Conservation (phyloP, 2,113 vertebrate species). For the Ptyas mucosa region DNA sequence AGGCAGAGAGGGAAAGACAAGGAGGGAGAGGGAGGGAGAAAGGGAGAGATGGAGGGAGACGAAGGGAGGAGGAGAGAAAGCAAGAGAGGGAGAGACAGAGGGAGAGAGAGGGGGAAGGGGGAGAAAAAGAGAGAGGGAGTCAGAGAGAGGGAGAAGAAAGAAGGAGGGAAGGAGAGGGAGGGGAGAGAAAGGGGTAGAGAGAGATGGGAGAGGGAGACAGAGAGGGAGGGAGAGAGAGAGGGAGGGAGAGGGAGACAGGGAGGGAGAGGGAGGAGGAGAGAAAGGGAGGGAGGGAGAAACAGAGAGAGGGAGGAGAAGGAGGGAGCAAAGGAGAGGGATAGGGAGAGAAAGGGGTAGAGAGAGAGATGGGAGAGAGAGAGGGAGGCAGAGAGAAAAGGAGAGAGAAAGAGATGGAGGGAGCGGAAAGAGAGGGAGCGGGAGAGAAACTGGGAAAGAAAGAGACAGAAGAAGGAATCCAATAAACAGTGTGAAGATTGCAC, state of each 20-base stretch:
- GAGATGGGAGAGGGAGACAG: neutral
- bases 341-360: too few species aligned
- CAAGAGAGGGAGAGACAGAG: neutral
- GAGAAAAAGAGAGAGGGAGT: constrained; percentile 31
- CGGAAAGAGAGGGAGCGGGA: neutral
- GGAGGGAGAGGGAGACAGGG: constrained; percentile 7
- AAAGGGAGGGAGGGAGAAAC: neutral
- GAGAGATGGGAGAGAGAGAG: constrained; percentile 2
- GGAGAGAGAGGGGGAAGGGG: too few species aligned
- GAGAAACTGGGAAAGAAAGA: constrained; percentile 44
- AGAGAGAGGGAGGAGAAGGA: neutral
- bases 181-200: too few species aligned
- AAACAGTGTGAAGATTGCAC: constrained; percentile 53
- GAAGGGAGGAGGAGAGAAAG: neutral
- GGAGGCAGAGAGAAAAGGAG: too few species aligned
- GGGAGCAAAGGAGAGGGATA: too few species aligned
- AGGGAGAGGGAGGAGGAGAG: neutral
- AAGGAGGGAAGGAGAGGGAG: neutral
- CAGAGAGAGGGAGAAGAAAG: too few species aligned
- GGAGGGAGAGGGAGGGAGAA: too few species aligned
- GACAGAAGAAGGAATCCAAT: constrained; percentile 27
- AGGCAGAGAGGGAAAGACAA: too few species aligned
- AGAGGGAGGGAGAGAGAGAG: too few species aligned
- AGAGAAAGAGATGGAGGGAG: constrained; percentile 11
- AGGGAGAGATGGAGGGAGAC: too few species aligned